phyloP scores from a whole-genome alignment of 2,888 invertebrate species.

The Drosophila merina region DNA sequence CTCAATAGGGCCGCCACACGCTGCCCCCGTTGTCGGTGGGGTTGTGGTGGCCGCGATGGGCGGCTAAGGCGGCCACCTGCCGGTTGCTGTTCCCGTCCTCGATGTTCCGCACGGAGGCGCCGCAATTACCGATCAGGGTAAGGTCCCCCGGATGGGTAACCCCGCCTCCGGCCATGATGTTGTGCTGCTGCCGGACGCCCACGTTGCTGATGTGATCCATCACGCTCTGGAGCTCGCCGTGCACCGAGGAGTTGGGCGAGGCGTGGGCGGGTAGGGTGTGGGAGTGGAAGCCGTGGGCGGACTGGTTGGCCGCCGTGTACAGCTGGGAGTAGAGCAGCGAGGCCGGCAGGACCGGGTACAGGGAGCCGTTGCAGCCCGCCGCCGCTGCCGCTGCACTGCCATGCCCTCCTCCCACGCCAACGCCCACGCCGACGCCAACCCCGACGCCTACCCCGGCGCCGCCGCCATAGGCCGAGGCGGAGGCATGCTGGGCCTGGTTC shows the following conservation, averaged over 20 bases:
- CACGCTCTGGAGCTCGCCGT: conserved; percentile 89
- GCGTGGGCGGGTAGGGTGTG: conserved; percentile 88
- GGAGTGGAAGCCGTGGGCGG: conserved; percentile 89
- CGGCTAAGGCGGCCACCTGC: conserved; percentile 83
- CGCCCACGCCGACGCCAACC: conserved; percentile 85
- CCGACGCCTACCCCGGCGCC: conserved; percentile 84
- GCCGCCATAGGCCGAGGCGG: conserved; percentile 84
- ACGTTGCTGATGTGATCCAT: conserved; percentile 91
- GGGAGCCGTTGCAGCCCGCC: conserved; percentile 88
- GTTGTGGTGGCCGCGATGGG: conserved; percentile 83
- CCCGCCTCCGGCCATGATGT: conserved; percentile 85
- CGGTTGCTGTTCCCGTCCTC: conserved; percentile 83
- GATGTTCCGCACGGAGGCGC: conserved; percentile 83
- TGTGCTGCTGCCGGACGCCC: conserved; percentile 85
- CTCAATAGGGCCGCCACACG: conserved; percentile 91
- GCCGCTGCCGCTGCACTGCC: conserved; percentile 74
- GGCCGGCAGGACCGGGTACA: conserved; percentile 91
- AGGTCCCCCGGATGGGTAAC: conserved; percentile 83
- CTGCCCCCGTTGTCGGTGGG: conserved; percentile 86
- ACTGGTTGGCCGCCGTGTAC: conserved; percentile 91
- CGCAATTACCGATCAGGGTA: conserved; percentile 83
- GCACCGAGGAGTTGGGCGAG: conserved; percentile 86
- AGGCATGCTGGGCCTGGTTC: conserved; percentile 85
- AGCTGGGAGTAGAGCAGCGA: conserved; percentile 93
- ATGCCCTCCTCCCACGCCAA: conserved; percentile 82